Evolutionary conservation across 2,888 invertebrate species (phyloP).

Genomic region (Mythimna vitellina): DNA sequence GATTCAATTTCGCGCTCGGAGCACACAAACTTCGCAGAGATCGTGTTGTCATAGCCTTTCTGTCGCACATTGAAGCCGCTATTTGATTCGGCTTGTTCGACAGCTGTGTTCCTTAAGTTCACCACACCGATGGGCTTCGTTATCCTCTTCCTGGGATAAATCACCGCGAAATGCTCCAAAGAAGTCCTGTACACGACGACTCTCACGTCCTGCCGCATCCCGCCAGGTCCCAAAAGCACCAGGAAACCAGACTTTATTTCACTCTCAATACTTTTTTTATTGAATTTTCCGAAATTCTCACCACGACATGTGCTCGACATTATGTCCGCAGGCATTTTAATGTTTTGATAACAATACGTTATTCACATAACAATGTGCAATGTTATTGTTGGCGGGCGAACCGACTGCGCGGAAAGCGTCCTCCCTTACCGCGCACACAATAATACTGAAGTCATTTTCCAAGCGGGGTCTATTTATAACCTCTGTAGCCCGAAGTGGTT

Average conservation of each 20-base stretch:
- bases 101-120: conserved; percentile 91
- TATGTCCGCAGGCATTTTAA: conserved; percentile 83
- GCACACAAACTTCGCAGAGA: conserved; percentile 91
- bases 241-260: conserved; percentile 92
- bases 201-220: conserved; percentile 91
- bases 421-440: conserved; percentile 63
- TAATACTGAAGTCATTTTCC: conserved; percentile 77
- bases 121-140: conserved; percentile 91
- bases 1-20: conserved; percentile 90
- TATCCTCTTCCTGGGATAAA: conserved; percentile 92
- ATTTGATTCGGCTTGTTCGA: conserved; percentile 86
- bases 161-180: conserved; percentile 92
- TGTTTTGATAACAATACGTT: conserved; percentile 71
- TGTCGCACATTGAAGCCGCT: conserved; percentile 91
- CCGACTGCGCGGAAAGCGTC: conserved; percentile 60
- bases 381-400: conserved; percentile 66
- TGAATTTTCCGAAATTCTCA: conserved; percentile 82
- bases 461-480: conserved; percentile 76
- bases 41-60: conserved; percentile 92
- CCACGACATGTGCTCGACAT: conserved; percentile 76
- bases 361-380: conserved; percentile 72
- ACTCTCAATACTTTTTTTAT: conserved; percentile 83
- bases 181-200: conserved; percentile 92
- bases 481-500: conserved; percentile 70
- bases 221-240: conserved; percentile 90